Percentiles rank a stretch among this genome's conserved stretches.
Evolutionary conservation across 2,113 vertebrate genomes (phyloP).

Genomic region (Grammomys dolichurus): DNA sequence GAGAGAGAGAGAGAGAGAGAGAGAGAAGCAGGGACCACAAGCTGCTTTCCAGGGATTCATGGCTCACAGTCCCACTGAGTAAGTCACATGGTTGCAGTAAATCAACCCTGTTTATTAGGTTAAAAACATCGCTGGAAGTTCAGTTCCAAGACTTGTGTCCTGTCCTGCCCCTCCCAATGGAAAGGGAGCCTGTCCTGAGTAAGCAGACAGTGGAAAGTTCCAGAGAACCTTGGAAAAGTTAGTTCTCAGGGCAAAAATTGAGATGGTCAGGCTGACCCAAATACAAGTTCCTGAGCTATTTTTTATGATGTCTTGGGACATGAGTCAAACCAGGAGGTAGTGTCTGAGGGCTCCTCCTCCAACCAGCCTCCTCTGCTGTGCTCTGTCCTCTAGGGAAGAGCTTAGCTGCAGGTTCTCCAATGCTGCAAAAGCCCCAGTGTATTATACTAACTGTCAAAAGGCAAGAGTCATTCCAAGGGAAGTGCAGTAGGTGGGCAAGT

Average conservation of each 20-base stretch:
- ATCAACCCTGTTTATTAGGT: background rate
- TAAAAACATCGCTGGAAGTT: background rate
- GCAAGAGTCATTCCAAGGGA: background rate
- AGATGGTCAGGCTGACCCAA: slow-evolving; percentile 56
- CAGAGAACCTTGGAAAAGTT: slow-evolving; percentile 46
- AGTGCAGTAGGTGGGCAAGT: background rate
- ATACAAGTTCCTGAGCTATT: slow-evolving; percentile 50
- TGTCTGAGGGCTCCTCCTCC: slow-evolving; percentile 24
- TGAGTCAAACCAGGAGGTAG: background rate
- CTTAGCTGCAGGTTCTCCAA: background rate
- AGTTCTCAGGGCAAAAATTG: slow-evolving; percentile 17
- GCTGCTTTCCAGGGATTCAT: slow-evolving; percentile 14
- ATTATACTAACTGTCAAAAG: background rate
- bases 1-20: too few species aligned
- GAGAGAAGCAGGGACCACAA: too few species aligned
- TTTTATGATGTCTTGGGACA: slow-evolving; percentile 39
- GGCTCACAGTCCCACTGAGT: background rate
- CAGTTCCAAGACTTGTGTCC: background rate
- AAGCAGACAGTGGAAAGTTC: background rate
- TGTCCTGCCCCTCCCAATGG: background rate
- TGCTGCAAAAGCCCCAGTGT: background rate
- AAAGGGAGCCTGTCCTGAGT: background rate
- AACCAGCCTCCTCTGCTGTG: background rate
- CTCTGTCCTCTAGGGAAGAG: background rate
- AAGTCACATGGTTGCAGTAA: background rate